Evolutionary conservation across 2,113 vertebrate species (phyloP).

Genomic region (Anguilla japonica): DNA sequence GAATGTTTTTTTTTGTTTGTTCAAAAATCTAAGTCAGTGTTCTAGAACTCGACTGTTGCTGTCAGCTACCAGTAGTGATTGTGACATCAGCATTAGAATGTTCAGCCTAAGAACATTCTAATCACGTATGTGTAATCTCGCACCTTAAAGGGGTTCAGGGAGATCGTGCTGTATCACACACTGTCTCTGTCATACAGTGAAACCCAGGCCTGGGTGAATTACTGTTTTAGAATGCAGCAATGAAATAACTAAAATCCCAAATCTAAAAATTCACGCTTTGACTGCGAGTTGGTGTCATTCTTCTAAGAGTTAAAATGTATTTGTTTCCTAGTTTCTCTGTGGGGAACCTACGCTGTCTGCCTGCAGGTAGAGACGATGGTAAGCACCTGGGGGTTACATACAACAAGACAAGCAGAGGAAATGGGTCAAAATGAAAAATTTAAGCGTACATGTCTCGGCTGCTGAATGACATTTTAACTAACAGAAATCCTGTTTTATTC

Average conservation of each 20-base stretch:
- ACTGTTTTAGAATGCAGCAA: too few relatives aligned
- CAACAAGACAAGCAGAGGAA: not conserved
- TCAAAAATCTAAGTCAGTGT: too few relatives aligned
- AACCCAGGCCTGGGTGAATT: too few relatives aligned
- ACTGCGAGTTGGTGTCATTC: not conserved
- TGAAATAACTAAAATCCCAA: not conserved
- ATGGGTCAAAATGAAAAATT: not conserved
- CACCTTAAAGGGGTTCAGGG: too few relatives aligned
- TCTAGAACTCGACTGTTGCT: too few relatives aligned
- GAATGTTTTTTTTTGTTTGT: too few relatives aligned
- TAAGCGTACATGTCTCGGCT: not conserved
- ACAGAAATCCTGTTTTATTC: not conserved
- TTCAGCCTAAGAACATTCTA: too few relatives aligned
- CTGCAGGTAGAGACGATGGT: not conserved
- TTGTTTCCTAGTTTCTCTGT: not conserved
- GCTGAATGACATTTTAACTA: not conserved
- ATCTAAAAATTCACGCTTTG: not conserved
- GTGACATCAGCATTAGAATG: too few relatives aligned
- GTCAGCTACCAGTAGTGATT: too few relatives aligned
- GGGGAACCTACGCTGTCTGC: not conserved
- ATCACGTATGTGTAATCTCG: too few relatives aligned
- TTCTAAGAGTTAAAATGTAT: not conserved
- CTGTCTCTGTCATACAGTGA: too few relatives aligned
- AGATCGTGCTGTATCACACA: too few relatives aligned
- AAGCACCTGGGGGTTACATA: not conserved